Conservation (phyloP, 2,888 invertebrate genomes). For the Clanis bilineata region DNA sequence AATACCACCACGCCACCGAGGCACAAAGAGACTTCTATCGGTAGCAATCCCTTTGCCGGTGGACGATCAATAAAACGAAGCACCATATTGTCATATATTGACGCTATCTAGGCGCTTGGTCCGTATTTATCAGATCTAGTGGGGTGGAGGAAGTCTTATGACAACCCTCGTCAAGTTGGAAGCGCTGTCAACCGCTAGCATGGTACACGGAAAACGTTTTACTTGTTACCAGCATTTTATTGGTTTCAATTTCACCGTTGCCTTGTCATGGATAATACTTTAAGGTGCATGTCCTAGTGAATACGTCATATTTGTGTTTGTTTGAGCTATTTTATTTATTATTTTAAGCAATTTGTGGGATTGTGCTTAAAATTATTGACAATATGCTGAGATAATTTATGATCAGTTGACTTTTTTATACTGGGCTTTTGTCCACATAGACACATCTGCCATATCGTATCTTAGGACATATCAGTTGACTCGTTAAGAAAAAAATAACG, state of each 20-base stretch:
- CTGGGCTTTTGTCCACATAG: no score
- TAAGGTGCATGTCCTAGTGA: constrained; percentile 12
- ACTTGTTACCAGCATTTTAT: constrained; percentile 70
- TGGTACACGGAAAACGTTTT: constrained; percentile 72
- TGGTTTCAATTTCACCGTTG: constrained; percentile 78
- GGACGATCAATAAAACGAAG: neutral
- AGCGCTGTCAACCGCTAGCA: constrained; percentile 9
- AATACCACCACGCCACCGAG: no score
- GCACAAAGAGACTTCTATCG: no score
- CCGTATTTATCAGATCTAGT: neutral
- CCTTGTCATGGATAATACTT: constrained; percentile 59
- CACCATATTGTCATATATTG: neutral
- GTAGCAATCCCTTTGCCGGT: no score
- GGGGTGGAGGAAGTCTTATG: constrained; percentile 71
- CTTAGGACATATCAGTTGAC: no score
- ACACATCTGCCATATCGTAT: no score
- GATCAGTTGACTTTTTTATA: no score
- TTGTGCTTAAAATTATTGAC: no score
- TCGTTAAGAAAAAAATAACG: no score
- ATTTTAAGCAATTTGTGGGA: no score
- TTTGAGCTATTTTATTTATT: no score
- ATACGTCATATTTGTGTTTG: neutral
- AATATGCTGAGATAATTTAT: no score
- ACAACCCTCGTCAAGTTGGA: constrained; percentile 69
- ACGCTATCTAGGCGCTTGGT: neutral